phyloP scores from a whole-genome alignment of 64 coral and sea anemone species.

The Pocillopora verrucosa region DNA sequence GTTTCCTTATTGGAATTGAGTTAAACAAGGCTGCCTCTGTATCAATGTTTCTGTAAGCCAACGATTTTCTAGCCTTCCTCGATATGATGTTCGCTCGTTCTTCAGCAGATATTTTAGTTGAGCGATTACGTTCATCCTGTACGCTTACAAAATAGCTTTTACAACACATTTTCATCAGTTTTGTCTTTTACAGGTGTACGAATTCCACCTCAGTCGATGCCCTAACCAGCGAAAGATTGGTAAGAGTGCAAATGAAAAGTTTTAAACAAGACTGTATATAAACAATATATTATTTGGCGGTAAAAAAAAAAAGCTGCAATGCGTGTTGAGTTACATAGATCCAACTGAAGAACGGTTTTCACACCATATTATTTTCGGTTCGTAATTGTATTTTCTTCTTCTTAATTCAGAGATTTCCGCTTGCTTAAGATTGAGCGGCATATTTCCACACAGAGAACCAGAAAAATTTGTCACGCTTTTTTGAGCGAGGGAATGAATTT shows the following conservation, averaged over 20 bases:
- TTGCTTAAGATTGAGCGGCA: neutral
- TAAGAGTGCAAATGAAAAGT: neutral
- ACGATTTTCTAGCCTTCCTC: neutral
- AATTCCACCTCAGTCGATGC: conserved; percentile 6
- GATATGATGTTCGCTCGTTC: neutral
- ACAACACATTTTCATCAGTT: neutral
- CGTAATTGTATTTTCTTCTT: neutral
- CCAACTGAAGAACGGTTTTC: too few relatives aligned
- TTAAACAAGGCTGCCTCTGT: neutral
- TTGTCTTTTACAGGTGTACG: neutral
- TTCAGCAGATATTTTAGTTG: neutral
- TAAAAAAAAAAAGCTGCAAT: too few relatives aligned
- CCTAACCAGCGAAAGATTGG: conserved; percentile 17
- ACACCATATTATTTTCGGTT: too few relatives aligned
- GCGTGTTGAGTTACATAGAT: too few relatives aligned
- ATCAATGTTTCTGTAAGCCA: neutral
- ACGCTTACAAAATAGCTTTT: neutral
- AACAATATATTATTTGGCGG: neutral
- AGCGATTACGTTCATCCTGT: neutral
- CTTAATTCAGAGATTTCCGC: neutral
- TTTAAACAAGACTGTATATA: neutral
- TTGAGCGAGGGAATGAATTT: neutral
- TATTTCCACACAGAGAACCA: neutral
- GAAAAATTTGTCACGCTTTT: conserved; percentile 10
- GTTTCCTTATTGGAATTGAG: neutral